Percentiles rank a stretch among this genome's conserved stretches.
Evolutionary conservation across 1,140 invertebrate genomes (phyloP).

Genomic region (Leguminivora glycinivorella): DNA sequence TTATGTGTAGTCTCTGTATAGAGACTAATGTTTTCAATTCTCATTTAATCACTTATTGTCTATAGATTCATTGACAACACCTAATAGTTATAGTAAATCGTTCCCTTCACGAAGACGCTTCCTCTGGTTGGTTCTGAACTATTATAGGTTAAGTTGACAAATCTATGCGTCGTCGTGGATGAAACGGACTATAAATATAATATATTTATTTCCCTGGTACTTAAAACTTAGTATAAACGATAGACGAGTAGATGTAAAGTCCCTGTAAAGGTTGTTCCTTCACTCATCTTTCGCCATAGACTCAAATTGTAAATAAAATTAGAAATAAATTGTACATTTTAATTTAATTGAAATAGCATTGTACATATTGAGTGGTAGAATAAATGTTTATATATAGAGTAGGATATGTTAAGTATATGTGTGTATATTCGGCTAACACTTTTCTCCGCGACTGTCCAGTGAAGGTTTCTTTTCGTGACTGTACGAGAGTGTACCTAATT

Average conservation of each 20-base stretch:
- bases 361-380: conserved; percentile 7
- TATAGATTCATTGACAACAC: no score
- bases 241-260: conserved; percentile 1
- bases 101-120: no score
- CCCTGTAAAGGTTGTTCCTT: neutral
- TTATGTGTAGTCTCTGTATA: no score
- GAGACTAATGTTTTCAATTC: no score
- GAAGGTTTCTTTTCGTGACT: conserved; percentile 37
- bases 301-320: conserved; percentile 34
- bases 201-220: neutral
- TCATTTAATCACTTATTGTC: no score
- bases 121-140: no score
- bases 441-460: conserved; percentile 46
- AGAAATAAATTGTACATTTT: conserved; percentile 42
- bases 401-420: conserved; percentile 48
- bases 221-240: conserved; percentile 7
- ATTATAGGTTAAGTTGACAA: no score
- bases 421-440: conserved; percentile 53
- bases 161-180: no score
- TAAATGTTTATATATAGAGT: conserved; percentile 7
- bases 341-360: conserved; percentile 11
- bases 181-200: no score
- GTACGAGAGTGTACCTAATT: conserved; percentile 51
- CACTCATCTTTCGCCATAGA: conserved; percentile 31
- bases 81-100: no score